Conservation (phyloP, 1,140 invertebrate species). For the Ladona fulva region DNA sequence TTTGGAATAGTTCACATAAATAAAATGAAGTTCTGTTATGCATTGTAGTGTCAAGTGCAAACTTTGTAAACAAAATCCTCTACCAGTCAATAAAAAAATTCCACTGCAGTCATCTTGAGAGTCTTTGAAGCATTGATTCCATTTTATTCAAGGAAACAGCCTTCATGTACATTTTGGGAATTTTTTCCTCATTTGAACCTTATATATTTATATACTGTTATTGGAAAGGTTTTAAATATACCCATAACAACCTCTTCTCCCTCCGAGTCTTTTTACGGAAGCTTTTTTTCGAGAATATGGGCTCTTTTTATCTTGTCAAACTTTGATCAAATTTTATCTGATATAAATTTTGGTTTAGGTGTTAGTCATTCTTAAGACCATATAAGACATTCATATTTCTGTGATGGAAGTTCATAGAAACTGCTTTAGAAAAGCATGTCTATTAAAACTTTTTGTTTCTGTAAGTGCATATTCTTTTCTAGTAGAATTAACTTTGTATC, state of each 20-base stretch:
- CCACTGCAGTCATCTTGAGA: not conserved
- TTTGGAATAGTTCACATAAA: not conserved
- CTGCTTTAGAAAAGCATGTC: slow-evolving; percentile 1
- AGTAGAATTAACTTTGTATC: slow-evolving; percentile 7
- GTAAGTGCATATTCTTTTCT: not conserved
- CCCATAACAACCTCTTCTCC: not conserved
- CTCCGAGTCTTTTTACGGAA: too few species aligned
- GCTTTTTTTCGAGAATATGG: not conserved
- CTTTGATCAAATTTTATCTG: not conserved
- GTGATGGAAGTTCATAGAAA: slow-evolving; percentile 1
- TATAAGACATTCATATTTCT: not conserved
- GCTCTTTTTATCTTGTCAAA: not conserved
- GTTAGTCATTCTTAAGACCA: not conserved
- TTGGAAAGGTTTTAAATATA: not conserved
- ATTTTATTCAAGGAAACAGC: slow-evolving; percentile 10
- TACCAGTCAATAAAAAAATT: slow-evolving; percentile 4
- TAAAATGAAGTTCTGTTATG: slow-evolving; percentile 10
- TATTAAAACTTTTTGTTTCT: slow-evolving; percentile 10
- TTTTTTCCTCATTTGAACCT: not conserved
- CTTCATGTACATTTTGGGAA: not conserved
- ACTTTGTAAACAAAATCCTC: slow-evolving; percentile 4
- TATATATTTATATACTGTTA: not conserved
- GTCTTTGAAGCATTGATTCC: slow-evolving; percentile 5
- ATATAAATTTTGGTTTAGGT: not conserved
- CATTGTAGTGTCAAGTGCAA: slow-evolving; percentile 5